Evolutionary conservation across 2,797 vertebrate genomes (phyloP).

Genomic region (Hapalemur alaotrensis): DNA sequence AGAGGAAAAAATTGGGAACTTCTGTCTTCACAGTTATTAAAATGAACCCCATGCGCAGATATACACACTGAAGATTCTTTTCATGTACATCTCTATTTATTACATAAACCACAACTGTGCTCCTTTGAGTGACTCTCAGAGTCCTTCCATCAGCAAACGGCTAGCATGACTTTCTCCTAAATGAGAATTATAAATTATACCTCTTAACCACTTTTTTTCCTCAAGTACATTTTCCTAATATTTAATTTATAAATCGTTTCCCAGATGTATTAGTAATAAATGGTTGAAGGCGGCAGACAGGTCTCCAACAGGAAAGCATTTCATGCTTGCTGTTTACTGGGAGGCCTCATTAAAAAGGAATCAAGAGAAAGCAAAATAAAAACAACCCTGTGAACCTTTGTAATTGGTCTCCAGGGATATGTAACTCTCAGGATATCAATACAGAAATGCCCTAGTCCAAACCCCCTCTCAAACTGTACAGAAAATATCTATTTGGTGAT

Average conservation of each 20-base stretch:
- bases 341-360: constrained; percentile 91
- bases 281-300: constrained; percentile 86
- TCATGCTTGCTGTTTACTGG: constrained; percentile 83
- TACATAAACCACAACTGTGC: constrained; percentile 59
- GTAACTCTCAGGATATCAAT: constrained; percentile 78
- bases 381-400: constrained; percentile 87
- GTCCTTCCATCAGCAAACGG: constrained; percentile 79
- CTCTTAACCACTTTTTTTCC: constrained; percentile 69
- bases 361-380: constrained; percentile 85
- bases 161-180: constrained; percentile 72
- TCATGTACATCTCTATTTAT: constrained; percentile 75
- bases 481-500: background rate
- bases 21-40: constrained; percentile 28
- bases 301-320: constrained; percentile 84
- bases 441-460: constrained; percentile 64
- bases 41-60: constrained; percentile 38
- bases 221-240: constrained; percentile 87
- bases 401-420: constrained; percentile 85
- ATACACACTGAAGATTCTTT: background rate
- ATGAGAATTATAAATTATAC: constrained; percentile 77
- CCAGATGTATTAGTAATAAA: constrained; percentile 86
- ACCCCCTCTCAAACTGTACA: constrained; percentile 42
- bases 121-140: constrained; percentile 70
- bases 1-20: background rate
- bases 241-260: constrained; percentile 90